Conservation (phyloP, 2,888 invertebrate species). For the Bombyx huttoni region DNA sequence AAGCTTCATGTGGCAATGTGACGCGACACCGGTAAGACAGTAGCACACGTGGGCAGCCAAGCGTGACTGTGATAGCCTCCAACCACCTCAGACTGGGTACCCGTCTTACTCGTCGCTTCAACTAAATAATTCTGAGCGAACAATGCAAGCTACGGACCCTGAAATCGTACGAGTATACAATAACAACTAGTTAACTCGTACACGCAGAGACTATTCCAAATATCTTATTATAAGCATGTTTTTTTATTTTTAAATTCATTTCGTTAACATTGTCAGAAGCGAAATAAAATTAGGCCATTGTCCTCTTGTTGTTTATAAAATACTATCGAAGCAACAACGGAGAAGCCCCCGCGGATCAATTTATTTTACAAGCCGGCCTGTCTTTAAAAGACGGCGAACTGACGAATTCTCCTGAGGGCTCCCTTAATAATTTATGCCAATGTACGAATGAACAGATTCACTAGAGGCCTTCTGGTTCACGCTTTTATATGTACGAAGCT, state of each 20-base stretch:
- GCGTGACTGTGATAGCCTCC: constrained; percentile 37
- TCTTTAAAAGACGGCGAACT: constrained; percentile 44
- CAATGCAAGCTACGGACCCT: constrained; percentile 7
- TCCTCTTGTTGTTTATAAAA: constrained; percentile 28
- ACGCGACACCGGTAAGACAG: constrained; percentile 5
- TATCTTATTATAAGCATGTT: neutral
- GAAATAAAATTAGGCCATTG: constrained; percentile 10
- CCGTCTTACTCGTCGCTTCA: constrained; percentile 2
- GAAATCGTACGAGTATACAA: neutral
- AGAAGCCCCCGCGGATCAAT: constrained; percentile 39
- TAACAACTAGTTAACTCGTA: neutral
- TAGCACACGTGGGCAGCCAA: constrained; percentile 24
- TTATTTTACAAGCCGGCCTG: constrained; percentile 42
- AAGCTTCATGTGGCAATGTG: neutral
- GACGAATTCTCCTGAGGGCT: constrained; percentile 34
- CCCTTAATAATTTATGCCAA: constrained; percentile 32
- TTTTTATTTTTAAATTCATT: neutral
- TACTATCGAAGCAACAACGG: constrained; percentile 28
- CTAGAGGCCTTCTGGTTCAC: neutral
- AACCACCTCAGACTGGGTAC: constrained; percentile 2
- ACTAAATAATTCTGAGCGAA: constrained; percentile 6
- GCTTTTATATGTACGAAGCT: neutral
- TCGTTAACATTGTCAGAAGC: constrained; percentile 4
- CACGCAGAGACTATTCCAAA: neutral
- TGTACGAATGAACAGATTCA: constrained; percentile 1